A percentile compares a stretch with the other conserved stretches of the same genome.
Evolutionary conservation across 2,888 invertebrate species (phyloP).

Genomic region (Nomada fabriciana): DNA sequence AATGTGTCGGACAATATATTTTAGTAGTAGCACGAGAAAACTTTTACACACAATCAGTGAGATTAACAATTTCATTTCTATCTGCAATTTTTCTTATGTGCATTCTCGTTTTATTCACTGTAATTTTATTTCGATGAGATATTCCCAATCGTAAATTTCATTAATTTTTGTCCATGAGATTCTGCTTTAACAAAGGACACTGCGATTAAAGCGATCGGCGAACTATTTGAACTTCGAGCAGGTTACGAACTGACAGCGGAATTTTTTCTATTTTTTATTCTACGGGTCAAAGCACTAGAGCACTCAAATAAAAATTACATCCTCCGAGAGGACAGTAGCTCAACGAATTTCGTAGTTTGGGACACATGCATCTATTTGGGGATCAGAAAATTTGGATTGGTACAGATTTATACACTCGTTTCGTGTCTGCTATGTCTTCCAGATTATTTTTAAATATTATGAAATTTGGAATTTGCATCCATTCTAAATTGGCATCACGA

Average conservation of each 20-base stretch:
- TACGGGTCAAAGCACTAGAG: background rate
- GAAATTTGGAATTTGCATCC: no score
- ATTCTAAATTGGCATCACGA: no score
- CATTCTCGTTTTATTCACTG: background rate
- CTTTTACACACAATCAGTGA: no score
- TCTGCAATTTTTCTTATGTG: background rate
- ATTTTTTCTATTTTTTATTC: slow-evolving; percentile 9
- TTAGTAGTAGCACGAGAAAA: no score
- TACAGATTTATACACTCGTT: no score
- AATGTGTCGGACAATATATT: no score
- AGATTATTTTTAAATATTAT: no score
- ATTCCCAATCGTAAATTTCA: background rate
- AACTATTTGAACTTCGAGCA: slow-evolving; percentile 16
- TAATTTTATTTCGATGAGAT: background rate
- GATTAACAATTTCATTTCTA: background rate
- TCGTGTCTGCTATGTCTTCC: no score
- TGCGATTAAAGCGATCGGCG: slow-evolving; percentile 4
- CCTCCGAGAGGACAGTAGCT: background rate
- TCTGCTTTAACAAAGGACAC: background rate
- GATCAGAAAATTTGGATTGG: no score
- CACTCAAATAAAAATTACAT: background rate
- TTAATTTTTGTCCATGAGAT: background rate
- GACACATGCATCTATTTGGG: background rate
- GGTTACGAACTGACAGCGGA: background rate
- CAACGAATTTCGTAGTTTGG: slow-evolving; percentile 4